These are phyloP conservation scores for Eupithecia centaureata DNA, from an alignment of 2,888 invertebrate species.

Conservation along the genomic window DNA sequence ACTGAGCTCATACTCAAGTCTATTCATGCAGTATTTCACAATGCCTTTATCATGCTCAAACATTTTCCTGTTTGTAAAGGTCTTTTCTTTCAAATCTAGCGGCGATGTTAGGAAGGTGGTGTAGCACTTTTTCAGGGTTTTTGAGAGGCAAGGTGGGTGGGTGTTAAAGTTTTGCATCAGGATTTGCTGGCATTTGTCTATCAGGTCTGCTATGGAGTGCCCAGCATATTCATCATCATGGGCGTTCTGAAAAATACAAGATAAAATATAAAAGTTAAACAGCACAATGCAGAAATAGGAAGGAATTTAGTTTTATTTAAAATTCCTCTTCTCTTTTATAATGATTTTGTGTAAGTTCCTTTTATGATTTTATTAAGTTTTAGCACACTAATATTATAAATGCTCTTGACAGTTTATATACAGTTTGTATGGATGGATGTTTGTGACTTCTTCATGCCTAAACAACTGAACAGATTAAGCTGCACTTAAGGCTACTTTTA, in stretches of 20 bases:
- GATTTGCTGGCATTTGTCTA: constrained; percentile 69
- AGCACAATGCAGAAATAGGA: not conserved
- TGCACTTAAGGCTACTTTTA: too few relatives aligned
- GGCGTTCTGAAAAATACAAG: constrained; percentile 68
- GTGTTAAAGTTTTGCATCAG: constrained; percentile 65
- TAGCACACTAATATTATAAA: too few relatives aligned
- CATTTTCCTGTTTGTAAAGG: constrained; percentile 65
- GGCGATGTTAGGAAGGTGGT: constrained; percentile 66
- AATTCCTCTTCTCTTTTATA: too few relatives aligned
- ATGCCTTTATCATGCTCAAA: constrained; percentile 66
- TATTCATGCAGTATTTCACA: constrained; percentile 71
- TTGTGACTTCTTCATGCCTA: too few relatives aligned
- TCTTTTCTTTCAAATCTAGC: constrained; percentile 63
- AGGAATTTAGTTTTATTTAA: not conserved
- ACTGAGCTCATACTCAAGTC: constrained; percentile 70
- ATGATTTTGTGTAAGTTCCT: too few relatives aligned
- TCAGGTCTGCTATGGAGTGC: constrained; percentile 56
- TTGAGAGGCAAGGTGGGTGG: constrained; percentile 69
- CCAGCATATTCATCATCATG: constrained; percentile 65
- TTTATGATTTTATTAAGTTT: too few relatives aligned
- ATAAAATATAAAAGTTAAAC: not conserved
- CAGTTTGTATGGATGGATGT: not conserved
- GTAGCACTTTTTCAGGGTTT: constrained; percentile 65
- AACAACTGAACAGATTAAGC: too few relatives aligned
- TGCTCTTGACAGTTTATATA: too few relatives aligned